Evolutionary conservation across 2,888 invertebrate species (phyloP).

Genomic region (Rhingia campestris): DNA sequence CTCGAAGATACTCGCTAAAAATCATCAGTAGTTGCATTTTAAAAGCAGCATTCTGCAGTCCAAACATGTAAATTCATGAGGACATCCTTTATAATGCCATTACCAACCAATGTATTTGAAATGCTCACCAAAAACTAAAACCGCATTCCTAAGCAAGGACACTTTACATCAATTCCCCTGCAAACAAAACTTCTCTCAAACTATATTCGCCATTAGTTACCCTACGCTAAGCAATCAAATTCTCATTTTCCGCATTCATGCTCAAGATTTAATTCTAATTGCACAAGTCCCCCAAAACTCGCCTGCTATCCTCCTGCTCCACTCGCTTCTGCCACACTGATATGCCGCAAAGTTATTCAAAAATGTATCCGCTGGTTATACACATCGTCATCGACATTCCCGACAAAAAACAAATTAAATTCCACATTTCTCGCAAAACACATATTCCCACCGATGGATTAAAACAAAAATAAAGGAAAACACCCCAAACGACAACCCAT

Average conservation of each 20-base stretch:
- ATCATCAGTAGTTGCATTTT: no score
- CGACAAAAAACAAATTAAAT: slow-evolving; percentile 47
- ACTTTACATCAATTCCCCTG: not conserved
- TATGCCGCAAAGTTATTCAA: slow-evolving; percentile 8
- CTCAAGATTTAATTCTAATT: slow-evolving; percentile 63
- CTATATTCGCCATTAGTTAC: not conserved
- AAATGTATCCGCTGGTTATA: slow-evolving; percentile 19
- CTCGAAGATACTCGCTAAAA: no score
- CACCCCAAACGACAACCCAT: slow-evolving; percentile 38
- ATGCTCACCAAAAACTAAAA: not conserved
- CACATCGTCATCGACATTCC: slow-evolving; percentile 18
- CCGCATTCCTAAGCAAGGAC: slow-evolving; percentile 26
- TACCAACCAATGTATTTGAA: no score
- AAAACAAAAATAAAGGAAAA: slow-evolving; percentile 6
- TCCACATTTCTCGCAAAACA: slow-evolving; percentile 42
- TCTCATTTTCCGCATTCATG: slow-evolving; percentile 68
- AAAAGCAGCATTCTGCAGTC: no score
- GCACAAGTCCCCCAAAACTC: slow-evolving; percentile 30
- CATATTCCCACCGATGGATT: slow-evolving; percentile 23
- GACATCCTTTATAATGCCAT: no score
- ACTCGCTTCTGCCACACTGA: not conserved
- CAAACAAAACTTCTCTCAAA: no score
- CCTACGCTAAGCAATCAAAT: slow-evolving; percentile 44
- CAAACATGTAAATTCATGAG: no score
- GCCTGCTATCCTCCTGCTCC: not conserved